Evolutionary conservation across 2,113 vertebrate genomes (phyloP), one percentile per base, ranked within the genome.

Genomic region (Dendropsophus ebraccatus): DNA sequence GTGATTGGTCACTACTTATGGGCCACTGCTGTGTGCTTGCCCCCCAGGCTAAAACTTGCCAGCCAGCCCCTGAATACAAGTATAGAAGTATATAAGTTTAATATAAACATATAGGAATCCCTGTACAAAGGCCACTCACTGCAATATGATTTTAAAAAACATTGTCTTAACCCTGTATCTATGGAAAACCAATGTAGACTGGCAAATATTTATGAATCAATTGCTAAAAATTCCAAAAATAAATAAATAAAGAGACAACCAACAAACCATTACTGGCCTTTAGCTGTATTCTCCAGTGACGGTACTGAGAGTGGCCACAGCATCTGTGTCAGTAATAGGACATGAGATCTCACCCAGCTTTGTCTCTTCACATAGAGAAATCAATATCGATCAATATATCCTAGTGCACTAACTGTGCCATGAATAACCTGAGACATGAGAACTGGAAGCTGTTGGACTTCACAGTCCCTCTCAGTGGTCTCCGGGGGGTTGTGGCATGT

Each of bases 351-450:
- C 78, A 62, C 56, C 23, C 78, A 45, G 78, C 78, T 62, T 81
- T 81, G 78, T 81, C 23, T 81, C 78, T 47, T 62, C 37, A 47
- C 78, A 62, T 47, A 17, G 23, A 11, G n/a, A 81, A 81, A 81
- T 81, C 78, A 81, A 81, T 81, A 81, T 2, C 30, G 37, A 81
- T 81, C 78, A 81, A 81, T 81, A 81, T 62, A 47, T 14, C 56
- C 56, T 47, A 81, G 78, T 81, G 78, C 78, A 81, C 78, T 81
- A 65, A 81, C 78, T 62, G 78, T 65, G 78, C 78, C 37, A 65
- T 81, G 58, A 81, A 81, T 77, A 81, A 81, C 78, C 78, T 47
- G 78, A 81, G 78, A 81, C 78, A 81, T 81, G 78, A 81, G 78
- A 81, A 81, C 78, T 58, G 35, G 23, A 47, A 62, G 58, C 78